phyloP scores from a whole-genome alignment of 2,797 vertebrate genomes.

The Pristis pectinata region DNA sequence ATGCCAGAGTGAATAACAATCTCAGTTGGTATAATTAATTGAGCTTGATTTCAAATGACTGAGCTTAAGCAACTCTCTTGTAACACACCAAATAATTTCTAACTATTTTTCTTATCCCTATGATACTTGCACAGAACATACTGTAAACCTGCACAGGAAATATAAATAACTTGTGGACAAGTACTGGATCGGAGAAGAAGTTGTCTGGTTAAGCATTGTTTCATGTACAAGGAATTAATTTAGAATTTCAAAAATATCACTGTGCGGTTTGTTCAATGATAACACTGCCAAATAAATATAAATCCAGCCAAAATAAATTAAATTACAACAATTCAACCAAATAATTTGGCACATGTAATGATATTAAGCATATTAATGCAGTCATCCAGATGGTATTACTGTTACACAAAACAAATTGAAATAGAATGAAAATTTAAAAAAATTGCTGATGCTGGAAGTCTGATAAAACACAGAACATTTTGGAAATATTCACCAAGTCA shows the following conservation, averaged over 20 bases:
- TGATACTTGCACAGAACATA: neutral
- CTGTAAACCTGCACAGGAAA: neutral
- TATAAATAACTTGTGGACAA: neutral
- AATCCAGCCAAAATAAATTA: slow-evolving; percentile 22
- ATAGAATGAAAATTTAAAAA: neutral
- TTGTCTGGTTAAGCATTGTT: neutral
- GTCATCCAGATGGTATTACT: slow-evolving; percentile 27
- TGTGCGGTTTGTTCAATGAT: neutral
- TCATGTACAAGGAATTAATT: slow-evolving; percentile 8
- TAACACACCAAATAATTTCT: neutral
- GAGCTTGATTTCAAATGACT: neutral
- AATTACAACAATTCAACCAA: slow-evolving; percentile 14
- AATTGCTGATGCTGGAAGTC: neutral
- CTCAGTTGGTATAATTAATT: neutral
- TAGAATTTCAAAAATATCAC: neutral
- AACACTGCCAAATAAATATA: neutral
- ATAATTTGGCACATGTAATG: slow-evolving; percentile 18
- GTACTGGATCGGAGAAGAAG: neutral
- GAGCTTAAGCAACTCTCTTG: neutral
- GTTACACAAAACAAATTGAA: neutral
- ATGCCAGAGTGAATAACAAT: neutral
- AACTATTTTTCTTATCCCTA: neutral
- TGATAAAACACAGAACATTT: too few relatives aligned
- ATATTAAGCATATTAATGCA: neutral
- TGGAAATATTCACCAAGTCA: too few relatives aligned